Percentiles rank a stretch among this genome's conserved stretches.
These are phyloP conservation scores for Bactericera cockerelli DNA, from an alignment of 1,140 invertebrate genomes.

Conservation along the genomic window DNA sequence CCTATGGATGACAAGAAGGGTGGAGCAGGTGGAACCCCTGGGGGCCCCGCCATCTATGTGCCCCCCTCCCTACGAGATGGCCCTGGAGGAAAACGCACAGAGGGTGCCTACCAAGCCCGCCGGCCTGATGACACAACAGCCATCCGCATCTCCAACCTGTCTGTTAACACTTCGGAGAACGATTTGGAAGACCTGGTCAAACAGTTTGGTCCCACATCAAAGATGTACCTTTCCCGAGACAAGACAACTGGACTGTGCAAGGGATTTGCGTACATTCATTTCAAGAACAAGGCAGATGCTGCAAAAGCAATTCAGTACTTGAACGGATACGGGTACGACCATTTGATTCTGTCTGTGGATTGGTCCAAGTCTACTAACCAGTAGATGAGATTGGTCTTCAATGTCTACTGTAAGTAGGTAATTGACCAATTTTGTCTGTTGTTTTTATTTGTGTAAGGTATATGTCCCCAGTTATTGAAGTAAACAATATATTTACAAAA, in stretches of 20 bases:
- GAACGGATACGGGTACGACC: slow-evolving; percentile 94
- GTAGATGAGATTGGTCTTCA: slow-evolving; percentile 1
- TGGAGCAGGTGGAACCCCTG: slow-evolving; percentile 23
- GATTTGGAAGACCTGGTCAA: slow-evolving; percentile 93
- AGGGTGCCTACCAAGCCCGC: slow-evolving; percentile 46
- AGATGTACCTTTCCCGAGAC: slow-evolving; percentile 80
- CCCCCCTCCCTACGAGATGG: slow-evolving; percentile 78
- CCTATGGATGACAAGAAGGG: slow-evolving; percentile 32
- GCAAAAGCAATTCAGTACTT: slow-evolving; percentile 76
- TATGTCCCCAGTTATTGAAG: too few species aligned
- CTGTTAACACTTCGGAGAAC: slow-evolving; percentile 84
- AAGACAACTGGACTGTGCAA: slow-evolving; percentile 64
- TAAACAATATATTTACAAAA: too few species aligned
- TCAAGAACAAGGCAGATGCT: slow-evolving; percentile 75
- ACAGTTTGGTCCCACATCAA: slow-evolving; percentile 70
- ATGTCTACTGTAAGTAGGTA: too few species aligned
- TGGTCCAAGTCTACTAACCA: slow-evolving; percentile 73
- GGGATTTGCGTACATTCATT: slow-evolving; percentile 94
- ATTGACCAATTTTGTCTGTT: too few species aligned
- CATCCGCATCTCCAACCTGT: slow-evolving; percentile 93
- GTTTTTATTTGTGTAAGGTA: too few species aligned
- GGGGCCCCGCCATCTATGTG: slow-evolving; percentile 45
- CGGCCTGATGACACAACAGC: slow-evolving; percentile 66
- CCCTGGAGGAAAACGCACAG: slow-evolving; percentile 46
- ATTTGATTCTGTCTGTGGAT: slow-evolving; percentile 94